Conservation (phyloP, 2,797 vertebrate genomes). For the Gymnodraco acuticeps region DNA sequence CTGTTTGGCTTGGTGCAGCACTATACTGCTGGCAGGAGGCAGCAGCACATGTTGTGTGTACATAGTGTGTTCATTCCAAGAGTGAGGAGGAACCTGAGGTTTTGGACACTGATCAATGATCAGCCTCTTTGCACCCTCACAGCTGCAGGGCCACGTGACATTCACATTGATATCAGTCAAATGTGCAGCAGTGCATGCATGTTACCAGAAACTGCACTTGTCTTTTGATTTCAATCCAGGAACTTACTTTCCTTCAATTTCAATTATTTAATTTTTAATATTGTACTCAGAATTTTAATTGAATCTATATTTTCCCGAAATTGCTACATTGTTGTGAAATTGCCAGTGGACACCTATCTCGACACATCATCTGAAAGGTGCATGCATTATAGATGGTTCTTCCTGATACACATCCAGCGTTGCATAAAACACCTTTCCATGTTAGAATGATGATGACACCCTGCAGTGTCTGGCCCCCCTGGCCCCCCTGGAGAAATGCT, state of each 20-base stretch:
- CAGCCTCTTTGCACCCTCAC: background rate
- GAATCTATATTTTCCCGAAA: no score
- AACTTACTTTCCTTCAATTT: background rate
- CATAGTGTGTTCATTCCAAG: background rate
- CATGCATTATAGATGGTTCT: background rate
- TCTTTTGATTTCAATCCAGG: background rate
- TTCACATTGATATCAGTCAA: background rate
- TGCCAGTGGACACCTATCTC: background rate
- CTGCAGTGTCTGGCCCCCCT: constrained; percentile 39
- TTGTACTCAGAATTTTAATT: background rate
- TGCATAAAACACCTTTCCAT: constrained; percentile 17
- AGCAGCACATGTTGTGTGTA: background rate
- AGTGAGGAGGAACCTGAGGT: background rate
- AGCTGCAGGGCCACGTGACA: background rate
- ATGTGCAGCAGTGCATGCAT: background rate
- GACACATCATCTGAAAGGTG: constrained; percentile 13
- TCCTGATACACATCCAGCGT: background rate
- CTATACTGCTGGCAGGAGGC: constrained; percentile 8
- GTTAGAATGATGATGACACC: constrained; percentile 41
- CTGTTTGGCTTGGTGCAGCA: constrained; percentile 46
- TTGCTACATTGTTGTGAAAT: background rate
- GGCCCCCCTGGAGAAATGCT: constrained; percentile 32
- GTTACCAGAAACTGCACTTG: background rate
- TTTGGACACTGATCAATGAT: background rate
- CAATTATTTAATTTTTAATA: background rate